Conservation (phyloP, 1,140 invertebrate species). For the Colletes gigas region DNA sequence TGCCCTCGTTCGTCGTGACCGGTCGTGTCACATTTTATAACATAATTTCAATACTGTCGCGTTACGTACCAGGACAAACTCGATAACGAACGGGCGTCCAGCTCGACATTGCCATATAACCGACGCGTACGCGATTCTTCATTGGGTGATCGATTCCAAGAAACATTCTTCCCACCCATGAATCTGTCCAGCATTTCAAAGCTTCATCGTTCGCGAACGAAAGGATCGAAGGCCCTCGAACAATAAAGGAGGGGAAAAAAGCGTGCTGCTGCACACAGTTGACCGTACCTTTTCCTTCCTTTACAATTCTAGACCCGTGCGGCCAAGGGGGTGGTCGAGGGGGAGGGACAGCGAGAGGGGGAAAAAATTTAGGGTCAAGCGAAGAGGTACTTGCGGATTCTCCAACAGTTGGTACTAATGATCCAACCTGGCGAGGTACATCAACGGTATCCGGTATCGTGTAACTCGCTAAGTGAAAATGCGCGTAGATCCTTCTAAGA, state of each 20-base stretch:
- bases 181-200: too few relatives aligned
- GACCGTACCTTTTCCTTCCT: conserved; percentile 12
- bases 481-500: conserved; percentile 76
- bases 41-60: too few relatives aligned
- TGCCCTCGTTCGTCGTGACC: too few relatives aligned
- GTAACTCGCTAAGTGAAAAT: conserved; percentile 80
- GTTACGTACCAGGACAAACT: too few relatives aligned
- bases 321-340: background rate
- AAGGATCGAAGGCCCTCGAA: background rate
- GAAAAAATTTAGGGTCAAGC: conserved; percentile 55
- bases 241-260: background rate
- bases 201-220: background rate
- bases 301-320: conserved; percentile 4
- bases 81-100: too few relatives aligned
- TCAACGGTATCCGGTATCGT: conserved; percentile 72
- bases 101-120: too few relatives aligned
- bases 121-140: too few relatives aligned
- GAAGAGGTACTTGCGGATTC: conserved; percentile 64
- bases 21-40: too few relatives aligned
- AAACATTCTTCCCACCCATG: too few relatives aligned
- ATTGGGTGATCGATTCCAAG: too few relatives aligned
- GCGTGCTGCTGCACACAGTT: conserved; percentile 1
- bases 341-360: conserved; percentile 24
- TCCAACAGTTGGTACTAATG: conserved; percentile 76
- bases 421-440: conserved; percentile 66